phyloP scores from a whole-genome alignment of 1,140 invertebrate genomes.

The Caenorhabditis tropicalis region DNA sequence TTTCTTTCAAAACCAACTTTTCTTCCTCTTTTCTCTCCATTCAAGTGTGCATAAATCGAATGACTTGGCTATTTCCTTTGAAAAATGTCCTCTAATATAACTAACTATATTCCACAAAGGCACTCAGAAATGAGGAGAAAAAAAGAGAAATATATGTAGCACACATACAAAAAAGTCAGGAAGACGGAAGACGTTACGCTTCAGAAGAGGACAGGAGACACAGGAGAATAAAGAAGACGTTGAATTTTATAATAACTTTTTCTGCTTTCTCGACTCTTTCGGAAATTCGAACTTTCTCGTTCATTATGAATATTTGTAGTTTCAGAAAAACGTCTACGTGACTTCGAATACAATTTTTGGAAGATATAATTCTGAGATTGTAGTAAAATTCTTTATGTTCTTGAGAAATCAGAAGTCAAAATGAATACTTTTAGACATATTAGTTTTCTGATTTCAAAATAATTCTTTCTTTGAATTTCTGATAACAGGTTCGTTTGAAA shows the following conservation, averaged over 20 bases:
- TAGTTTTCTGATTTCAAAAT: too few species aligned
- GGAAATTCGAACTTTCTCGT: background rate
- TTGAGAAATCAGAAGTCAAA: too few species aligned
- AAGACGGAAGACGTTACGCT: background rate
- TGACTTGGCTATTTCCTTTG: background rate
- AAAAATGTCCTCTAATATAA: slow-evolving; percentile 21
- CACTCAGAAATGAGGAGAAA: background rate
- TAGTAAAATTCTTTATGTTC: too few species aligned
- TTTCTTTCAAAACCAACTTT: background rate
- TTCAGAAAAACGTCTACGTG: too few species aligned
- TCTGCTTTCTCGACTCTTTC: background rate
- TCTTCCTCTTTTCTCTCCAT: slow-evolving; percentile 7
- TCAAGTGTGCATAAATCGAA: slow-evolving; percentile 43
- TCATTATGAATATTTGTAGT: too few species aligned
- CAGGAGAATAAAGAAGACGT: background rate
- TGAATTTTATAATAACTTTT: slow-evolving; percentile 25
- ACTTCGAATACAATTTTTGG: too few species aligned
- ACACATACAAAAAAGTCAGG: background rate
- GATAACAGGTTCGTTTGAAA: too few species aligned
- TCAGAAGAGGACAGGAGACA: background rate
- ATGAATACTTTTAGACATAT: too few species aligned
- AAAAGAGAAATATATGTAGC: slow-evolving; percentile 9
- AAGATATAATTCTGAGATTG: too few species aligned
- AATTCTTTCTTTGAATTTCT: too few species aligned
- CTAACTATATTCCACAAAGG: slow-evolving; percentile 32